These are phyloP conservation scores for Radopholus similis DNA, from an alignment of 1,140 invertebrate genomes.

Conservation along the genomic window DNA sequence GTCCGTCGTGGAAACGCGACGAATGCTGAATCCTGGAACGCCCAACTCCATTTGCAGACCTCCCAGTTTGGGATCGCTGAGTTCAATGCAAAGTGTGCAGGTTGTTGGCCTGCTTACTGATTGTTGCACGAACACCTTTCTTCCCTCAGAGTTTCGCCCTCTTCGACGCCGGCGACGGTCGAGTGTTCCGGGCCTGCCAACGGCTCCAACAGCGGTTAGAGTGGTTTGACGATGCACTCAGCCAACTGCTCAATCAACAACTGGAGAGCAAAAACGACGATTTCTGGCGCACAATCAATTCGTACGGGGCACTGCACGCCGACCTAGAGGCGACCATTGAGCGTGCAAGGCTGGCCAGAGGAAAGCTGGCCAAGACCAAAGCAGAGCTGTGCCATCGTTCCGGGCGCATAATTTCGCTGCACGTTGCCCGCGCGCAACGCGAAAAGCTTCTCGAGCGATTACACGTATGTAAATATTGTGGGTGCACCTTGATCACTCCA, in stretches of 20 bases:
- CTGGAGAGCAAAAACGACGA: conserved; percentile 53
- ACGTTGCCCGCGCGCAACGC: conserved; percentile 63
- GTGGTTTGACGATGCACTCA: conserved; percentile 51
- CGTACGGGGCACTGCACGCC: conserved; percentile 49
- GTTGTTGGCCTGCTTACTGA: conserved; percentile 14
- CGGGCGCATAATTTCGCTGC: conserved; percentile 58
- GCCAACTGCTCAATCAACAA: conserved; percentile 49
- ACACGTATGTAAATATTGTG: conserved; percentile 24
- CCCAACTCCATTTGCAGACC: conserved; percentile 12
- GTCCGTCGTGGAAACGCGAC: conserved; percentile 20
- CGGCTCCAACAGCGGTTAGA: conserved; percentile 48
- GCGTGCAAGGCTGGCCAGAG: conserved; percentile 2
- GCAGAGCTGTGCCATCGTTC: conserved; percentile 33
- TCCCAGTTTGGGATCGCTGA: conserved; percentile 20
- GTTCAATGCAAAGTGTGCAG: conserved; percentile 35
- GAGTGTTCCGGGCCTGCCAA: conserved; percentile 49
- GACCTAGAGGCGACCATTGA: conserved; percentile 39
- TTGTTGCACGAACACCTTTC: conserved; percentile 1
- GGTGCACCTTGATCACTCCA: conserved; percentile 1
- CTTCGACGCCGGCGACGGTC: conserved; percentile 34
- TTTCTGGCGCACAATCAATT: conserved; percentile 57
- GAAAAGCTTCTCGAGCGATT: conserved; percentile 44
- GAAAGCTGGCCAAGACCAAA: conserved; percentile 49
- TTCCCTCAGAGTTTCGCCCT: conserved; percentile 5
- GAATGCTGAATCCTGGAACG: background rate